Conservation (phyloP, 2,113 vertebrate genomes). For the Enhydra lutris region DNA sequence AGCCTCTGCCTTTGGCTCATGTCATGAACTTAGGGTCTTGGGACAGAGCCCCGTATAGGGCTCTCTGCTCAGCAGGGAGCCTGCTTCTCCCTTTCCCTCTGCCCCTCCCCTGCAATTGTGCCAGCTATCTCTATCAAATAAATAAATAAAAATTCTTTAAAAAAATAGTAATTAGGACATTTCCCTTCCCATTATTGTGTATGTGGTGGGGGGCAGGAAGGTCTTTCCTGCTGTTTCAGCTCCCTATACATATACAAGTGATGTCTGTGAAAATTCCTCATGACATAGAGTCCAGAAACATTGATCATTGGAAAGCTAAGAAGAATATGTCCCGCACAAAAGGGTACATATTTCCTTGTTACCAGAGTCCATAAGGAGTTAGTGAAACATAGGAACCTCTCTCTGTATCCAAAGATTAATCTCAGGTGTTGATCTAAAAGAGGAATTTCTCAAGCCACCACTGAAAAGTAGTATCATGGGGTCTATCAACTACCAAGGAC, state of each 20-base stretch:
- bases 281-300: not conserved
- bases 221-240: not conserved
- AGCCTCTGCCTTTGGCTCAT: not conserved
- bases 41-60: fast-evolving
- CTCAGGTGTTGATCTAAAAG: not conserved
- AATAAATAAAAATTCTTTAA: not conserved
- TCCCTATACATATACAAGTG: fast-evolving
- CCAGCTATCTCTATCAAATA: not conserved
- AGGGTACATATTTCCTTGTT: not conserved
- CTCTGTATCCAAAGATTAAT: not conserved
- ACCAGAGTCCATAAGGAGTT: not conserved
- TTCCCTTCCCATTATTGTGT: not conserved
- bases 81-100: not conserved
- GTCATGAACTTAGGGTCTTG: not conserved
- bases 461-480: not conserved
- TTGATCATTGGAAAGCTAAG: not conserved
- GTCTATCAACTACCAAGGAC: not conserved
- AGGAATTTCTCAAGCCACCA: not conserved
- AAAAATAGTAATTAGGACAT: not conserved
- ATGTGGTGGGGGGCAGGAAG: not conserved
- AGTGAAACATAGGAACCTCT: not conserved
- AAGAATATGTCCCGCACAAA: not conserved
- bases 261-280: not conserved
- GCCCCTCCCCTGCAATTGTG: not conserved
- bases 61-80: fast-evolving